Percentiles rank a stretch among this genome's conserved stretches.
Conservation (phyloP, 2,888 invertebrate species). For the Hydraecia micacea region DNA sequence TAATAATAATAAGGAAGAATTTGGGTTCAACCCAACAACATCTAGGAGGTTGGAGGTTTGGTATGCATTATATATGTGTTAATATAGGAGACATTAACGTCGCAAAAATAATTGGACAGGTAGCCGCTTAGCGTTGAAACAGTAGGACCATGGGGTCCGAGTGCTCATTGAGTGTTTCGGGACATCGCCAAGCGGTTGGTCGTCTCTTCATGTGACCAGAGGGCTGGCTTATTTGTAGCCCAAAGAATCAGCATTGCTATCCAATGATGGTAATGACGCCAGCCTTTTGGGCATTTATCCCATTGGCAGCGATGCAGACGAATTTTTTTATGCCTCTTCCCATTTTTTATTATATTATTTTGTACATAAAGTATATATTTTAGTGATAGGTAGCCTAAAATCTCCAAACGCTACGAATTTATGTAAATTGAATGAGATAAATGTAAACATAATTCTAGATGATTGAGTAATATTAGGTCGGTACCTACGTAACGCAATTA, state of each 20-base stretch:
- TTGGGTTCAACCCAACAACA: not conserved
- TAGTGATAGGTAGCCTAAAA: not conserved
- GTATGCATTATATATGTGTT: not conserved
- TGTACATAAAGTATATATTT: not conserved
- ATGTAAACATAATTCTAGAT: constrained; percentile 13
- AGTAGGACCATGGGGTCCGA: no score
- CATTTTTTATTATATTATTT: no score
- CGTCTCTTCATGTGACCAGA: no score
- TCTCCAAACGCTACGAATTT: constrained; percentile 2
- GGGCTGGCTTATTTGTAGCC: not conserved
- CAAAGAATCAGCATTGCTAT: not conserved
- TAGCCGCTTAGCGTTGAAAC: not conserved
- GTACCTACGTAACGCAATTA: not conserved
- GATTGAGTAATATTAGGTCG: not conserved
- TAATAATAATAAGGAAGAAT: not conserved
- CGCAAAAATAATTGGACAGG: constrained; percentile 7
- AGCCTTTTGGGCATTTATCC: not conserved
- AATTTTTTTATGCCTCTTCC: not conserved
- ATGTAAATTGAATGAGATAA: constrained; percentile 12
- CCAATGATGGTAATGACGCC: not conserved
- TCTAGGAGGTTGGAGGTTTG: not conserved
- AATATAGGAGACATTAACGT: not conserved
- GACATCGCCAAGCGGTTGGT: no score
- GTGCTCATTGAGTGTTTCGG: no score
- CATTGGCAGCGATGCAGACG: not conserved